These are phyloP conservation scores for Pseudonaja textilis DNA, from an alignment of 2,113 vertebrate species.

Conservation along the genomic window DNA sequence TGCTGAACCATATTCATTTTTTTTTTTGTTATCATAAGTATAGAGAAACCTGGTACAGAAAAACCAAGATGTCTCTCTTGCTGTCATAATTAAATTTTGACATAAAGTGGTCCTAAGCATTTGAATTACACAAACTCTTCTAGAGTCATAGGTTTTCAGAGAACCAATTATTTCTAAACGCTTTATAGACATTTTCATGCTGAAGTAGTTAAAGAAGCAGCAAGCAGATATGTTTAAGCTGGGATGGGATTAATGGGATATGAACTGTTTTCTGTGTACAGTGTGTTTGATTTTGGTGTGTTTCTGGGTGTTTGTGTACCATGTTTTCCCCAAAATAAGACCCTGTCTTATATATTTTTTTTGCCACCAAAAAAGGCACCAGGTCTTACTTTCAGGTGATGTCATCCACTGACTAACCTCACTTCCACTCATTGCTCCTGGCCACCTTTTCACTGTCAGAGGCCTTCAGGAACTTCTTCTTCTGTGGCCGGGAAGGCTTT, in stretches of 20 bases:
- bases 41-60: not conserved
- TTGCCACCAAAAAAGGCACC: too few species aligned
- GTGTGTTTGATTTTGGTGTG: not conserved
- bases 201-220: not conserved
- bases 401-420: too few species aligned
- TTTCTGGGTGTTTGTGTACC: not conserved
- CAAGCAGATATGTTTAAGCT: not conserved
- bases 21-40: not conserved
- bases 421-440: too few species aligned
- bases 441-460: too few species aligned
- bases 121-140: not conserved
- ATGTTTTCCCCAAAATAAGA: too few species aligned
- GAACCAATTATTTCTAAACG: not conserved
- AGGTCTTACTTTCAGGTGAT: too few species aligned
- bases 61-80: not conserved
- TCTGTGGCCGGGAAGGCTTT: too few species aligned
- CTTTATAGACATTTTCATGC: not conserved
- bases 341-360: too few species aligned
- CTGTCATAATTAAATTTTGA: not conserved
- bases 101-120: not conserved
- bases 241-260: not conserved
- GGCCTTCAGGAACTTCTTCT: too few species aligned
- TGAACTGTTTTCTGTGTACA: not conserved
- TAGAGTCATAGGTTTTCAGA: not conserved
- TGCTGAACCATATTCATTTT: not conserved